A percentile compares a stretch with the other conserved stretches of the same genome.
Evolutionary conservation across 2,113 vertebrate genomes (phyloP).

Genomic region (Oncorhynchus mykiss): DNA sequence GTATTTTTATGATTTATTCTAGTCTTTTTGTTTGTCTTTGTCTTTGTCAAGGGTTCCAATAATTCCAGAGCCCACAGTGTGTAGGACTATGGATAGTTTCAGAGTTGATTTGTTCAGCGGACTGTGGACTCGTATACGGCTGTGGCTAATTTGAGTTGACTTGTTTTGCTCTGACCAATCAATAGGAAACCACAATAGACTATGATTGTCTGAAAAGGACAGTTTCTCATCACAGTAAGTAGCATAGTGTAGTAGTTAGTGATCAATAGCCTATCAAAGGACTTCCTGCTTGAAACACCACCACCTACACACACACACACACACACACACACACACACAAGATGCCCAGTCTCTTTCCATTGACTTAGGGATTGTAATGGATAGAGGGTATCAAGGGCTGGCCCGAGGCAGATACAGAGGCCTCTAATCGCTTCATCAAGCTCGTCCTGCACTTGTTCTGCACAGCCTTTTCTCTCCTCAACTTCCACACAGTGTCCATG

Average conservation of each 20-base stretch:
- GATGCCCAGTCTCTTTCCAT: background rate
- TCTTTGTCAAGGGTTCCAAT: too few species aligned
- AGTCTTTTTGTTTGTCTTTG: too few species aligned
- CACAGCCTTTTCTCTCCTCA: conserved; percentile 19
- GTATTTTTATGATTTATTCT: too few species aligned
- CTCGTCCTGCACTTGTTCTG: conserved; percentile 29
- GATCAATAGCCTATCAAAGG: background rate
- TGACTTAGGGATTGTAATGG: background rate
- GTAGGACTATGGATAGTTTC: too few species aligned
- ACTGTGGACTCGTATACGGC: background rate
- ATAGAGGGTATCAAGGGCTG: conserved; percentile 34
- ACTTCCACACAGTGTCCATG: conserved; percentile 50
- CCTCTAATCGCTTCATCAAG: conserved; percentile 43
- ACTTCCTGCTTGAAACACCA: background rate
- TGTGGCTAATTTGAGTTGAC: background rate
- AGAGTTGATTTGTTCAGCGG: background rate
- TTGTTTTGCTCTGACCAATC: background rate
- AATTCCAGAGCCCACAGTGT: too few species aligned
- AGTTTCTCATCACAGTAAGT: background rate
- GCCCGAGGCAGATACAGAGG: conserved; percentile 38
- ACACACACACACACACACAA: background rate
- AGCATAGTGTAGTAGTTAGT: background rate
- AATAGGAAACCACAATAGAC: background rate
- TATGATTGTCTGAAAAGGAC: background rate
- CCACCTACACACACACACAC: background rate